Base-by-base conservation (phyloP, 2,888 invertebrate species). In the Halictus ligatus region DNA sequence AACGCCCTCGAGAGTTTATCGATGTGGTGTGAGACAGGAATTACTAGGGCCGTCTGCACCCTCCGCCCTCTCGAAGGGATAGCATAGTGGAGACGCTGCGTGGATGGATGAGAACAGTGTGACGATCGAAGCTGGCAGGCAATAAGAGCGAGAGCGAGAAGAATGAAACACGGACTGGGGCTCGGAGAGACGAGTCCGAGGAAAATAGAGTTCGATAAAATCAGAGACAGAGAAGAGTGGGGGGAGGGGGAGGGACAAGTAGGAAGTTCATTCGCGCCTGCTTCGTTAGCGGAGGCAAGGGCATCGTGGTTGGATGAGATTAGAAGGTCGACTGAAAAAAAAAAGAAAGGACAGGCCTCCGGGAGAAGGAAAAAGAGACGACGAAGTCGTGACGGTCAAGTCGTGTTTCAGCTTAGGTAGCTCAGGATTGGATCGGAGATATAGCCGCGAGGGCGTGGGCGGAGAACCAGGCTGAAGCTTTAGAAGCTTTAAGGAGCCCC, bases 201-300 rank as follows among this genome's bases (percentile, higher is more conserved):
- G 13, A 13, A 25, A 13, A 25, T 13, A 64, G 64, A 64, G 29
- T 64, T 50, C n/a, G 13, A 48, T 29, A 77, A 46, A 76, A 60
- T 8, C 48, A 64, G 46, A 75, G 25, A 67, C 2, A 58, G 81
- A 29, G 46, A 10, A 69, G 29, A 60, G 58, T 46, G 21, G 50
- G 25, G 29, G 46, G 43, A 25, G 29, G 46, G 46, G 0, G 60
- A 15, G 60, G 15, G 2, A 15, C 29, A 72, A 84, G 79, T 67
- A 74, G 80, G 80, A 78, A 85, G 85, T 84, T 75, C 78, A 87
- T 82, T 85, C 87, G 81, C 78, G 86, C 74, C 73, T 80, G 86
- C 88, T 88, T 88, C 88, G 78, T 88, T 88, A 88, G 85, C 86
- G 80, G 54, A 76, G 82, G 88, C 86, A 86, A 86, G 88, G 88